These are phyloP conservation scores for Acleris laterana DNA, from an alignment of 2,888 invertebrate species.

Conservation along the genomic window DNA sequence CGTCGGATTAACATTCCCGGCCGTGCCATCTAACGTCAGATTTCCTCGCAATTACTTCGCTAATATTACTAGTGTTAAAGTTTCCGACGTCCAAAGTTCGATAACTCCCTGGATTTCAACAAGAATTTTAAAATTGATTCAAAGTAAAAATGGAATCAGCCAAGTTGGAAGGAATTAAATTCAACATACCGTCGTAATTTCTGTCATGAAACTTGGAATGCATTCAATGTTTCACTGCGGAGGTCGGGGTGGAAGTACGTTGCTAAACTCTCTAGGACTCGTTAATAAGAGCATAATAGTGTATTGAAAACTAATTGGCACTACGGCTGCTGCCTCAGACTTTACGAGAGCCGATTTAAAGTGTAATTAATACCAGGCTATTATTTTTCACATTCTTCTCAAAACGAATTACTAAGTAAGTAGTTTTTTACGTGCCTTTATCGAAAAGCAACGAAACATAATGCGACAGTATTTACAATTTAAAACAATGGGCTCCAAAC, in stretches of 20 bases:
- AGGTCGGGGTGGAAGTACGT: constrained; percentile 21
- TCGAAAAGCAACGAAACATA: neutral
- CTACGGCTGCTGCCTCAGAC: constrained; percentile 13
- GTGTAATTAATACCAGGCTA: neutral
- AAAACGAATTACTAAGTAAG: neutral
- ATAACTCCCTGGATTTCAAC: constrained; percentile 75
- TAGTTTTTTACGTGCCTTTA: neutral
- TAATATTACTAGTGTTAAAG: constrained; percentile 77
- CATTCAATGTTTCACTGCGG: constrained; percentile 32
- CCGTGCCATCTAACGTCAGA: constrained; percentile 50
- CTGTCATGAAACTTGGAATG: constrained; percentile 72
- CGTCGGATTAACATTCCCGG: constrained; percentile 25
- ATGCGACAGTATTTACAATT: neutral
- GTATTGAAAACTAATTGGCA: constrained; percentile 30
- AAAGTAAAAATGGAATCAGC: constrained; percentile 81
- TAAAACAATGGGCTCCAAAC: constrained; percentile 3
- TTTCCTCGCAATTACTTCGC: constrained; percentile 67
- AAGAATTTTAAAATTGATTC: constrained; percentile 82
- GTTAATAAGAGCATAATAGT: constrained; percentile 23
- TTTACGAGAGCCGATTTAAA: constrained; percentile 15
- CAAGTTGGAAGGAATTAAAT: constrained; percentile 76
- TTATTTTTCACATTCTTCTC: neutral
- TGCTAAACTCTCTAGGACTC: constrained; percentile 19
- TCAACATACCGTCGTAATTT: constrained; percentile 72
- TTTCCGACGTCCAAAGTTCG: constrained; percentile 71